A percentile compares a stretch with the other conserved stretches of the same genome.
phyloP scores from a whole-genome alignment of 2,797 vertebrate species.

The Moxostoma hubbsi region DNA sequence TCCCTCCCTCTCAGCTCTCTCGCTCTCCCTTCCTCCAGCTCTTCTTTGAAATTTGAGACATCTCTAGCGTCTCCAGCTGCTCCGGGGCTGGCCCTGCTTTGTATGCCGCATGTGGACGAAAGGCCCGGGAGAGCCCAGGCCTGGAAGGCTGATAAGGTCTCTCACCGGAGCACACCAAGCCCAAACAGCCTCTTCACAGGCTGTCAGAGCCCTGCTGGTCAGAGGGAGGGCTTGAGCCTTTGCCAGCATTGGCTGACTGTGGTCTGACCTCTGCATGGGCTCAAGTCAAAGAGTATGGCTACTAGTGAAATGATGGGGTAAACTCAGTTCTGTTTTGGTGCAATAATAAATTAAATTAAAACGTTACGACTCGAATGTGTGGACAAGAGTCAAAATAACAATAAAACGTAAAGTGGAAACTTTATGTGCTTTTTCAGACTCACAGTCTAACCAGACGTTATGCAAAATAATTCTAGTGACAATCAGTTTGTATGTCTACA shows the following conservation, averaged over 20 bases:
- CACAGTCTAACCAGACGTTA: constrained; percentile 30
- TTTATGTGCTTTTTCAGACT: constrained; percentile 1
- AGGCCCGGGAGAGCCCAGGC: constrained; percentile 66
- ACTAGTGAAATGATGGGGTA: constrained; percentile 15
- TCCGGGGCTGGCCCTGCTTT: constrained; percentile 78
- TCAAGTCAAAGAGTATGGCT: constrained; percentile 54
- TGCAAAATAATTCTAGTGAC: not conserved
- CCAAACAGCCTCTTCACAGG: constrained; percentile 79
- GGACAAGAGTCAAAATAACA: constrained; percentile 25
- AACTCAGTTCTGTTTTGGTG: constrained; percentile 9
- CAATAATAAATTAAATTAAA: constrained; percentile 31
- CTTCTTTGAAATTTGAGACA: constrained; percentile 80
- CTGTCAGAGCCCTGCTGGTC: constrained; percentile 81
- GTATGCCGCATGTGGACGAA: constrained; percentile 74
- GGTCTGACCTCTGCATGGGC: constrained; percentile 74
- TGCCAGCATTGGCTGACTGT: constrained; percentile 76
- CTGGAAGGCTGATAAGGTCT: constrained; percentile 79
- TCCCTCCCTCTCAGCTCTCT: constrained; percentile 49
- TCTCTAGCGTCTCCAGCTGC: constrained; percentile 85
- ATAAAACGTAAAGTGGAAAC: constrained; percentile 29
- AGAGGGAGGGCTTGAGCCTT: constrained; percentile 73
- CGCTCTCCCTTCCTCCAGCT: constrained; percentile 53
- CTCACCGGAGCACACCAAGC: constrained; percentile 77
- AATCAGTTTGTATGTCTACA: too few species aligned
- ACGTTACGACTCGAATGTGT: constrained; percentile 1